Conservation (phyloP, 1,140 invertebrate genomes). For the Brachionus rubens region DNA sequence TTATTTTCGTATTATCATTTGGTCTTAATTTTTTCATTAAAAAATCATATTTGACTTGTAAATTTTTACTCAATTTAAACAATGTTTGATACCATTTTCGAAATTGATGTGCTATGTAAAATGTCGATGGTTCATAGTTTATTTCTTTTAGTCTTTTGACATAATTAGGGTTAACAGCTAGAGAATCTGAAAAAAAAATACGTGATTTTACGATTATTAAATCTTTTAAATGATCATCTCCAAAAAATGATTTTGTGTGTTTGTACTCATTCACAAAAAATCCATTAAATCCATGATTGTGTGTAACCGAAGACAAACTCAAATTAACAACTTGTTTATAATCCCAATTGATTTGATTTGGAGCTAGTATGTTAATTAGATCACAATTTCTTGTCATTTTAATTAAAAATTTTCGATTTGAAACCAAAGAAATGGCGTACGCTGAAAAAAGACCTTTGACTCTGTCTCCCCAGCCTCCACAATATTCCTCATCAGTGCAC, state of each 20-base stretch:
- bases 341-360: slow-evolving; percentile 19
- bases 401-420: slow-evolving; percentile 31
- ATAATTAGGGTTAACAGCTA: neutral
- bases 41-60: neutral
- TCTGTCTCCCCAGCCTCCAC: slow-evolving; percentile 35
- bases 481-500: neutral
- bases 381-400: slow-evolving; percentile 37
- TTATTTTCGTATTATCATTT: neutral
- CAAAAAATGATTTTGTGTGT: neutral
- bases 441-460: slow-evolving; percentile 19
- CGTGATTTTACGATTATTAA: slow-evolving; percentile 3
- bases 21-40: slow-evolving; percentile 35
- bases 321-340: neutral
- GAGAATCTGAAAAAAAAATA: neutral
- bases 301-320: neutral
- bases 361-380: neutral
- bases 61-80: neutral
- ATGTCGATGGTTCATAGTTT: neutral
- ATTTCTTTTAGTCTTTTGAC: neutral
- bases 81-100: slow-evolving; percentile 9
- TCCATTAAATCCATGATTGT: neutral
- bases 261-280: neutral
- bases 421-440: neutral
- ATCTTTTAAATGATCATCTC: neutral
- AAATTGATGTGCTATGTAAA: neutral